Percentiles rank a stretch among this genome's conserved stretches.
phyloP scores from a whole-genome alignment of 2,113 vertebrate species.

The Monarcha castaneiventris region DNA sequence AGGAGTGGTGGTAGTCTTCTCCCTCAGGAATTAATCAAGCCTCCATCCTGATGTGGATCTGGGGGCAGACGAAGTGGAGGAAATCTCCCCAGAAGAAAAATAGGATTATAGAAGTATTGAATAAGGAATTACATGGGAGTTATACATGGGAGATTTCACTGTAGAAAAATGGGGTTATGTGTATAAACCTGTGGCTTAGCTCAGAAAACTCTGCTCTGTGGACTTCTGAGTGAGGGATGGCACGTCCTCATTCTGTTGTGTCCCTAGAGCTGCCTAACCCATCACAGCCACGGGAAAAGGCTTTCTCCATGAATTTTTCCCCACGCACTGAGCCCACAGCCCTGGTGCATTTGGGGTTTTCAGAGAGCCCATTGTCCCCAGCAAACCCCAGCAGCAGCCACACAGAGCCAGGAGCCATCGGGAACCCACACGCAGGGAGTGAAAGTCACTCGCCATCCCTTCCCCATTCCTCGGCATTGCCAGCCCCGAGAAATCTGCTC shows the following conservation, averaged over 20 bases:
- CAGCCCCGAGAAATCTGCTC: neutral
- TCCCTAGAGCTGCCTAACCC: neutral
- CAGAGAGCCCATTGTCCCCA: neutral
- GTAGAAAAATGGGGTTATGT: neutral
- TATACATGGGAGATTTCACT: neutral
- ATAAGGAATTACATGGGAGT: constrained; percentile 22
- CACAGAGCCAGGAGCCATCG: rapidly evolving
- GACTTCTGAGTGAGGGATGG: neutral
- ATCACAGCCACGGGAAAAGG: rapidly evolving
- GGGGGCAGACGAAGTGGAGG: neutral
- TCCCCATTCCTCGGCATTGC: rapidly evolving
- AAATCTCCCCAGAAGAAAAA: constrained; percentile 20
- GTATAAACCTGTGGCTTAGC: neutral
- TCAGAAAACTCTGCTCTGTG: neutral
- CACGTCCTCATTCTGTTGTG: neutral
- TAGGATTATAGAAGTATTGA: neutral
- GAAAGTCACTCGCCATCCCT: rapidly evolving
- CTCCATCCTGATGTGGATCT: neutral
- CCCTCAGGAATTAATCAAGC: neutral
- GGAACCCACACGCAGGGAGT: rapidly evolving
- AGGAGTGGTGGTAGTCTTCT: neutral
- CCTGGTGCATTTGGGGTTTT: neutral
- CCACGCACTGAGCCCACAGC: rapidly evolving
- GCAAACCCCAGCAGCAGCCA: rapidly evolving
- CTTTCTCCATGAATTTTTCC: neutral